These are phyloP conservation scores for Anthoscopus minutus DNA, from an alignment of 2,113 vertebrate genomes.

Conservation along the genomic window DNA sequence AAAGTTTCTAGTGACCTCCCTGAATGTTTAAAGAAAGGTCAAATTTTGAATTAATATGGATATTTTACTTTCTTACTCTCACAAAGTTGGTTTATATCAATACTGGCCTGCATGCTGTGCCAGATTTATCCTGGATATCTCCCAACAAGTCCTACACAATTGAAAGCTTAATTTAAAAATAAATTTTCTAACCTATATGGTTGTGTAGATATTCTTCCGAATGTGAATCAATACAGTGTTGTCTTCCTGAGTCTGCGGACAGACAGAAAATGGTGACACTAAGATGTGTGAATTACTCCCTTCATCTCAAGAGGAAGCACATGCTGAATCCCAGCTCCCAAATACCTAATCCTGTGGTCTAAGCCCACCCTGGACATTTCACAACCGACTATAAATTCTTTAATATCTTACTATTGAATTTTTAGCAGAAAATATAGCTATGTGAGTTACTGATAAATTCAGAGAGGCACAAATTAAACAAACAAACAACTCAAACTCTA, in stretches of 20 bases:
- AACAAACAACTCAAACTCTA: not conserved
- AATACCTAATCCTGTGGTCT: not conserved
- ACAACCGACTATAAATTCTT: not conserved
- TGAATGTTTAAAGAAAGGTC: not conserved
- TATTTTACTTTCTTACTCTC: not conserved
- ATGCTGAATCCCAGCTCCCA: not conserved
- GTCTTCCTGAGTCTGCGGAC: constrained; percentile 69
- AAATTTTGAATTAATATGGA: not conserved
- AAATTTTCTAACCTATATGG: constrained; percentile 69
- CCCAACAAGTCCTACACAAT: not conserved
- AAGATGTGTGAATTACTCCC: not conserved
- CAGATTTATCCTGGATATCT: not conserved
- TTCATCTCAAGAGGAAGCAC: not conserved
- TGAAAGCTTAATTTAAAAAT: constrained; percentile 27
- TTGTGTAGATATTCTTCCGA: constrained; percentile 69
- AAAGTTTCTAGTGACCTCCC: not conserved
- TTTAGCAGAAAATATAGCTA: not conserved
- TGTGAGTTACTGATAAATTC: not conserved
- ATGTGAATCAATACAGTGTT: constrained; percentile 66
- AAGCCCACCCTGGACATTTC: not conserved
- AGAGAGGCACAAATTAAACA: not conserved
- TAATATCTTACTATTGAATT: not conserved
- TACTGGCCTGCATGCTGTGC: not conserved
- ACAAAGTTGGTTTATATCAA: not conserved
- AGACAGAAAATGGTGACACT: constrained; percentile 45